These are phyloP conservation scores for Craniophora ligustri DNA, from an alignment of 2,888 invertebrate species.

Conservation along the genomic window DNA sequence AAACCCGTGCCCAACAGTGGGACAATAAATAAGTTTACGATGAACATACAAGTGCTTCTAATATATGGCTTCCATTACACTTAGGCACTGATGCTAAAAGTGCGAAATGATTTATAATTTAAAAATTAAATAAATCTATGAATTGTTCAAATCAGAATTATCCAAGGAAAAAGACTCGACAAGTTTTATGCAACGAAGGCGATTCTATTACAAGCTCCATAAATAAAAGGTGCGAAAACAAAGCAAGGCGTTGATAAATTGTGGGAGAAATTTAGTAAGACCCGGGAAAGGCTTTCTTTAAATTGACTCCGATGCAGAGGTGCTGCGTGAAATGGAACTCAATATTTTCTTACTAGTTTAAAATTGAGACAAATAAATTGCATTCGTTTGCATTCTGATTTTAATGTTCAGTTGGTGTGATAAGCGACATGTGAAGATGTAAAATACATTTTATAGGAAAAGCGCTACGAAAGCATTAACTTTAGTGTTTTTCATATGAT, in stretches of 20 bases:
- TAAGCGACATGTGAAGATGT: too few relatives aligned
- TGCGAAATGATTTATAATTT: too few relatives aligned
- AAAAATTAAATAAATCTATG: not conserved
- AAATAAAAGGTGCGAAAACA: conserved; percentile 55
- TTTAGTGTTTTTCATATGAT: too few relatives aligned
- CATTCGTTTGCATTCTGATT: conserved; percentile 11
- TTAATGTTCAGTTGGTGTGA: conserved; percentile 5
- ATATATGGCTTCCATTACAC: too few relatives aligned
- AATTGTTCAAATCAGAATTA: not conserved
- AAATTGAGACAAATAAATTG: conserved; percentile 35
- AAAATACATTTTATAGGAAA: too few relatives aligned
- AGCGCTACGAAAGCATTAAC: too few relatives aligned
- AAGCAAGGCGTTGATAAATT: conserved; percentile 54
- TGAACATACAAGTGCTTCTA: too few relatives aligned
- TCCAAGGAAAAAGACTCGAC: not conserved
- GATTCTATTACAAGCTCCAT: conserved; percentile 19
- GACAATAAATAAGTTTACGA: too few relatives aligned
- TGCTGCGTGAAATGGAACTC: conserved; percentile 4
- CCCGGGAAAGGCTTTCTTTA: conserved; percentile 29
- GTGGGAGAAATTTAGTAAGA: conserved; percentile 39
- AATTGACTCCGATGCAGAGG: conserved; percentile 25
- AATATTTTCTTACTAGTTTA: conserved; percentile 11
- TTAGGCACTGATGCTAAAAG: too few relatives aligned
- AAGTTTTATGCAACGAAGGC: conserved; percentile 4
- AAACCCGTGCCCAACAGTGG: too few relatives aligned